Conservation (phyloP, 2,797 vertebrate genomes). For the Lagorchestes hirsutus region DNA sequence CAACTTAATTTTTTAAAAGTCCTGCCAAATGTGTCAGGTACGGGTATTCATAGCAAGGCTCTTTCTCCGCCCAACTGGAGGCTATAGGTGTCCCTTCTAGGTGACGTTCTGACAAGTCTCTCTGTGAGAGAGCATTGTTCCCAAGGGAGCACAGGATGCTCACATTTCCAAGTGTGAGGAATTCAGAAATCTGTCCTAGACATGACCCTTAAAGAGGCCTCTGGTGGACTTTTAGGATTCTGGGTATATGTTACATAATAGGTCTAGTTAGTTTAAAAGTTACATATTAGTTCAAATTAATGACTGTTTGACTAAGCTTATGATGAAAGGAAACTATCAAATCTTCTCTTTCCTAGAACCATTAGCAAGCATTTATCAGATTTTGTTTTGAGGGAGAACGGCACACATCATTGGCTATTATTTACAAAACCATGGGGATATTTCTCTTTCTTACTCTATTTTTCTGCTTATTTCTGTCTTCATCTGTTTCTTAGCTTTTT, state of each 20-base stretch:
- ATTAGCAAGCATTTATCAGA: neutral
- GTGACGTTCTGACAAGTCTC: neutral
- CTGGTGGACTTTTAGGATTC: neutral
- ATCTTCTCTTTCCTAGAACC: neutral
- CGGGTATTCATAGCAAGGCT: neutral
- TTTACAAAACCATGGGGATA: neutral
- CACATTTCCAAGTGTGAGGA: neutral
- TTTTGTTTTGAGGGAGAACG: neutral
- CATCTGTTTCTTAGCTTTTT: neutral
- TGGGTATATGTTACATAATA: neutral
- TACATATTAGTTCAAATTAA: neutral
- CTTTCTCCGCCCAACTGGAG: neutral
- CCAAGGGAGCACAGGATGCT: neutral
- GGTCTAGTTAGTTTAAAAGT: neutral
- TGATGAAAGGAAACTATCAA: neutral
- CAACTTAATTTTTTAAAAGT: neutral
- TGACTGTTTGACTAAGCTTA: neutral
- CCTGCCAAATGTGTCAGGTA: neutral
- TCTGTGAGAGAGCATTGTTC: neutral
- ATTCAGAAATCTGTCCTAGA: neutral
- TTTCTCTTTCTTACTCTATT: neutral
- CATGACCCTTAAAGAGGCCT: neutral
- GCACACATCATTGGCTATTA: neutral
- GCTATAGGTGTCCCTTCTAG: neutral
- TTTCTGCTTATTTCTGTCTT: neutral